Evolutionary conservation across 2,888 invertebrate genomes (phyloP), one percentile per base, ranked within the genome.

Genomic region (Ophion ellenae): DNA sequence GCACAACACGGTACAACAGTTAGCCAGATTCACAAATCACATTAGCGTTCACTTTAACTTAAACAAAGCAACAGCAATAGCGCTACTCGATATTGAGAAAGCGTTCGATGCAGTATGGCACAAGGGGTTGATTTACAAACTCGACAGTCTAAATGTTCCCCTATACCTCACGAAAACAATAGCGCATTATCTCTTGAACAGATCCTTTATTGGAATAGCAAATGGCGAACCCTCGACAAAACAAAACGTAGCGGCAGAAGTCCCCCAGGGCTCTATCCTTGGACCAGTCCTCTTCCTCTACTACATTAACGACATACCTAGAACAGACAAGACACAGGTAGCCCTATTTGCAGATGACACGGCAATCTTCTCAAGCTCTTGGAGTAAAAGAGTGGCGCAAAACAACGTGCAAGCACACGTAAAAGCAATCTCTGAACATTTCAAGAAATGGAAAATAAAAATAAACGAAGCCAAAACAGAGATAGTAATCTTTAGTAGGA

Each of bases 11-110:
- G n/a, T 88, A 78, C 74, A 88, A 69, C 89, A 90, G 77, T 74
- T 90, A 10, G 84, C 77, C 0, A 80, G 88, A 63, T 69, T 91
- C 0, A 86, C 87, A 36, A 81, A 85, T 28, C 57, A 86, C n/a
- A 88, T 90, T 7, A 59, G 59, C 2, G 73, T 83, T 0, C 81
- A 86, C 40, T 88, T 90, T 28, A 89, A 90, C 59, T 71, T 83
- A n/a, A 87, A 86, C 10, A 78, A 87, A 66, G 47, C 69, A n/a
- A 88, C 88, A 28, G 82, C 84, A 0, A 75, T 87, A 0, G 73
- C 20, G 1, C 40, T 71, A 28, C 53, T 71, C 2, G 66, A 66
- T 14, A 66, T 66, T 2, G 66, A 28, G 3, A 28, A 28, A 28
- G 28, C 28, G 28, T 28, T 28, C 3, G 28, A 28, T 3, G 1